A percentile compares a stretch with the other conserved stretches of the same genome.
Evolutionary conservation across 2,888 invertebrate genomes (phyloP).

Genomic region (Xanthia icteritia): DNA sequence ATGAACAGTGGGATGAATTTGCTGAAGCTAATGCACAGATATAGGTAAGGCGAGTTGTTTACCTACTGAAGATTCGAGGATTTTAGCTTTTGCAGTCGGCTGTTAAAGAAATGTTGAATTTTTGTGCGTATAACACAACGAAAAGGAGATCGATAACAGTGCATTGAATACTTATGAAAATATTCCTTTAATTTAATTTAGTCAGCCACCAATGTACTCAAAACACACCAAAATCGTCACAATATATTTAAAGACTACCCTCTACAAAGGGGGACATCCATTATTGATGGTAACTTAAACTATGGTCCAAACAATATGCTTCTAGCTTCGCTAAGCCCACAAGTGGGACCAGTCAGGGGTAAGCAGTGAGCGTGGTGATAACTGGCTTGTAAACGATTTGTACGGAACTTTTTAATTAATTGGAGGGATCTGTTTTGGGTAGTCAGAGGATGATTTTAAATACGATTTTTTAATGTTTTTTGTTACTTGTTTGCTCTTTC

Average conservation of each 20-base stretch:
- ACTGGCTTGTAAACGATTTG: conserved; percentile 60
- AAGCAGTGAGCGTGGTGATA: conserved; percentile 55
- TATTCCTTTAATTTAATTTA: not conserved
- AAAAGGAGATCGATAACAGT: not conserved
- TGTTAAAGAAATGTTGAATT: not conserved
- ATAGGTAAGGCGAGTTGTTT: not conserved
- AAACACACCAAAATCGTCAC: conserved; percentile 28
- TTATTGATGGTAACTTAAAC: conserved; percentile 85
- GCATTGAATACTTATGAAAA: not conserved
- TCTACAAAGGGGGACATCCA: conserved; percentile 68
- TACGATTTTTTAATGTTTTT: not conserved
- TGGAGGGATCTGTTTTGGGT: conserved; percentile 16
- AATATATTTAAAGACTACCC: conserved; percentile 37
- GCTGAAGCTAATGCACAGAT: too few relatives aligned
- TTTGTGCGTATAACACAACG: not conserved
- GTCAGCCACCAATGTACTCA: conserved; percentile 57
- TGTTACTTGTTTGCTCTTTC: too few relatives aligned
- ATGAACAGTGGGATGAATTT: too few relatives aligned
- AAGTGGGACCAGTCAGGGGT: conserved; percentile 56
- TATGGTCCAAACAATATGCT: conserved; percentile 87
- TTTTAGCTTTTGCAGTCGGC: not conserved
- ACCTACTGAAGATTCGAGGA: not conserved
- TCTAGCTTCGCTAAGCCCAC: conserved; percentile 76
- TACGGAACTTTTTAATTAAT: conserved; percentile 51
- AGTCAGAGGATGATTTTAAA: not conserved